These are phyloP conservation scores for Poeciliopsis presidionis DNA, from an alignment of 2,797 vertebrate genomes.

Conservation along the genomic window DNA sequence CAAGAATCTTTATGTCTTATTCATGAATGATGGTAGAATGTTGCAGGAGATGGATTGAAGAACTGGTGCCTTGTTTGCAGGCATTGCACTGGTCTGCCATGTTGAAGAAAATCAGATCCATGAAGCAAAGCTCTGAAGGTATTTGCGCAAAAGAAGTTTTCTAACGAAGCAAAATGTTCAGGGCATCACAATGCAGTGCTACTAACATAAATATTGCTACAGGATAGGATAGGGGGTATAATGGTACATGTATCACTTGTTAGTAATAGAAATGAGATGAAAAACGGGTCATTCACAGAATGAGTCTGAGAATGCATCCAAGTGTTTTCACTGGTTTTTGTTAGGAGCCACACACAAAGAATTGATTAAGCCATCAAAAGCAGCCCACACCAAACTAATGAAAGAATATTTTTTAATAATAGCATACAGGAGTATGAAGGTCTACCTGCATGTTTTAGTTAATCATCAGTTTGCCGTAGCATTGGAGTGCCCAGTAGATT, in stretches of 20 bases:
- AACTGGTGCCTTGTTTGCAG: not conserved
- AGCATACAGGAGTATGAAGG: not conserved
- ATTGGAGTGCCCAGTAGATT: not conserved
- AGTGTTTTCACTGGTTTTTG: not conserved
- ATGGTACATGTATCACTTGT: not conserved
- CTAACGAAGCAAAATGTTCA: not conserved
- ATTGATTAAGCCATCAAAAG: not conserved
- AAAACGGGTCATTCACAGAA: not conserved
- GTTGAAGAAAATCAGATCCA: not conserved
- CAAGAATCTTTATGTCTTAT: not conserved
- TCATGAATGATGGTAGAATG: not conserved
- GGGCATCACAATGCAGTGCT: too few species aligned
- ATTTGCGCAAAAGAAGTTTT: not conserved
- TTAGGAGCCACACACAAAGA: not conserved
- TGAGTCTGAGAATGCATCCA: not conserved
- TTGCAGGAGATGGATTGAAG: not conserved
- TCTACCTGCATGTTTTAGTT: not conserved
- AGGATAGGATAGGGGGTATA: fast-evolving
- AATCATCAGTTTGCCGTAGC: not conserved
- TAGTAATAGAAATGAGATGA: not conserved
- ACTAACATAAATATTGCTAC: not conserved
- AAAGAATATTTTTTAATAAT: not conserved
- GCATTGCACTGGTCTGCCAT: not conserved
- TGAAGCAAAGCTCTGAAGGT: not conserved
- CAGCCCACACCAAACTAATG: not conserved